Percentiles rank a stretch among this genome's conserved stretches.
Evolutionary conservation across 1,140 invertebrate genomes (phyloP).

Genomic region (Formica selysi): DNA sequence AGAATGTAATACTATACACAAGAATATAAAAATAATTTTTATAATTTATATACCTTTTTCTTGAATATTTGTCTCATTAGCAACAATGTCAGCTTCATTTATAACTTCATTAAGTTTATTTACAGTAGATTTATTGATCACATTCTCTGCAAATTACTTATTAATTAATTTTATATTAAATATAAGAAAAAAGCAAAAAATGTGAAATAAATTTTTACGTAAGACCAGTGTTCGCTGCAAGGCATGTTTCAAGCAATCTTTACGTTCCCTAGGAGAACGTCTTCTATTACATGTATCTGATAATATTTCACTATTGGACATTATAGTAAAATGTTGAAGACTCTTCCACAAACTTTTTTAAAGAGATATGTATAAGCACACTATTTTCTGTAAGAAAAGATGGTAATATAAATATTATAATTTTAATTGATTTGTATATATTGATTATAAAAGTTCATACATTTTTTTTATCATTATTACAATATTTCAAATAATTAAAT

Average conservation of each 20-base stretch:
- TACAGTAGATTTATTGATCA: slow-evolving; percentile 60
- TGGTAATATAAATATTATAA: no score
- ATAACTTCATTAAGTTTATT: slow-evolving; percentile 69
- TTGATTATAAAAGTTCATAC: no score
- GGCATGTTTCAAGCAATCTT: slow-evolving; percentile 61
- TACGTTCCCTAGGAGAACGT: slow-evolving; percentile 68
- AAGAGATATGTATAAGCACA: no score
- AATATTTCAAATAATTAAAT: no score
- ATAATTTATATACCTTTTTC: slow-evolving; percentile 74
- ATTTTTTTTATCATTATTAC: no score
- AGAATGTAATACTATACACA: neutral
- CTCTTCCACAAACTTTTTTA: no score
- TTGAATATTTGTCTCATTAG: slow-evolving; percentile 69
- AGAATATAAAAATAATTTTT: neutral
- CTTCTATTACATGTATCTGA: neutral
- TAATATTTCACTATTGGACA: no score
- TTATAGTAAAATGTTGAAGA: no score
- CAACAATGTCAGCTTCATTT: slow-evolving; percentile 72
- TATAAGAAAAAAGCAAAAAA: neutral
- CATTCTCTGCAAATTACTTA: slow-evolving; percentile 68
- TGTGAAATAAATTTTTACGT: slow-evolving; percentile 65
- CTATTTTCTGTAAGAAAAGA: no score
- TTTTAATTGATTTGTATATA: no score
- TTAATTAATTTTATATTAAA: neutral
- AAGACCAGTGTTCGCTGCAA: slow-evolving; percentile 63